Percentiles rank a stretch among this genome's conserved stretches.
Evolutionary conservation across 2,888 invertebrate species (phyloP).

Genomic region (Emmelina monodactyla): DNA sequence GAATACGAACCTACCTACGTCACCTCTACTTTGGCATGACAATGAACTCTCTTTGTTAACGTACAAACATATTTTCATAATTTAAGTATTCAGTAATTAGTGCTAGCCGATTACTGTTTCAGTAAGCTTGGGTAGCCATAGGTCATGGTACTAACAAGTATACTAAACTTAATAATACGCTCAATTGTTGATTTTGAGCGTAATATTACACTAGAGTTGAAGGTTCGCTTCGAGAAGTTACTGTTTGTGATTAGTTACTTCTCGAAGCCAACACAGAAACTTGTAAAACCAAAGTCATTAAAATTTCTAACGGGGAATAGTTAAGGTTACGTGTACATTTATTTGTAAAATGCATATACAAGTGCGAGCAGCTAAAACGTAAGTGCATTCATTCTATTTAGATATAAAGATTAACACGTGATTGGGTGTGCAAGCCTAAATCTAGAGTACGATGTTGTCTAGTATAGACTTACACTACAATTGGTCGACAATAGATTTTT

Average conservation of each 20-base stretch:
- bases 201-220: too few relatives aligned
- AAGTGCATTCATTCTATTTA: slow-evolving; percentile 41
- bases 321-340: slow-evolving; percentile 47
- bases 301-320: slow-evolving; percentile 54
- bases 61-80: slow-evolving; percentile 55
- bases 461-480: slow-evolving; percentile 38
- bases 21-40: slow-evolving; percentile 58
- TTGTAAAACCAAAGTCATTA: slow-evolving; percentile 61
- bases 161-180: too few relatives aligned
- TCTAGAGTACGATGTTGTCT: slow-evolving; percentile 29
- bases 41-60: slow-evolving; percentile 65
- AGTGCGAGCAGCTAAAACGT: slow-evolving; percentile 61
- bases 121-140: slow-evolving; percentile 43
- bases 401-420: slow-evolving; percentile 32
- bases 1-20: slow-evolving; percentile 51
- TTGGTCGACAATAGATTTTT: slow-evolving; percentile 35
- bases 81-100: slow-evolving; percentile 53
- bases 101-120: slow-evolving; percentile 52
- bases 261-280: too few relatives aligned
- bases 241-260: too few relatives aligned
- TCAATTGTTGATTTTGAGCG: too few relatives aligned
- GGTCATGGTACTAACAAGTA: slow-evolving; percentile 18
- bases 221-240: too few relatives aligned
- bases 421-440: slow-evolving; percentile 25
- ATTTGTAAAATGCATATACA: slow-evolving; percentile 55